Base-by-base conservation (phyloP, 64 coral and sea anemone species). In the Orbicella faveolata region DNA sequence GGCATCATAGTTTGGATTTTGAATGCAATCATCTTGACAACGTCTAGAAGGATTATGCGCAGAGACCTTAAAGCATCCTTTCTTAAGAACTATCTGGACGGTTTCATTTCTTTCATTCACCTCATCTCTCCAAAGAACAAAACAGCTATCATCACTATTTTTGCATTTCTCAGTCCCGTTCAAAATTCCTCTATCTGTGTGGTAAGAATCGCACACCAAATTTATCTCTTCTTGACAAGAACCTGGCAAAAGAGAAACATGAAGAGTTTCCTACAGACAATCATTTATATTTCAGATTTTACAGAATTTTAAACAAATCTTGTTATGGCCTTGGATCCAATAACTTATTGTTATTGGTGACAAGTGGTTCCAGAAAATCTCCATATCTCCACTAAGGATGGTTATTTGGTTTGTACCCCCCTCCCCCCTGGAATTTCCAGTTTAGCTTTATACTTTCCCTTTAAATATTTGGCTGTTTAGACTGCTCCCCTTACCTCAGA, bases 21-120 rank as follows among this genome's bases (percentile, higher is more conserved):
- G 92, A 52, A 96, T 84, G 51, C 95, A 96, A 13, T 96, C 78
- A 20, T 90, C 54, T 52, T 54, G 25, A 79, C 90, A 87, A 52
- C 78, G 13, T 14, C 34, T 2, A 26, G 20, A 21, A 21, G 30
- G 21, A 12, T 34, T 53, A 13, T 65, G 12, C 13, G n/a, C 62
- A 0, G 44, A 41, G 14, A 92, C 14, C 18, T 52, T 19, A 79
- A 92, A 92, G 65, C 90, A 92, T 6, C 84, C 90, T 92, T 87
- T 92, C 2, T 63, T 77, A 6, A 92, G 13, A 19, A 87, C 55
- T 20, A 23, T 74, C 1, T 23, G 52, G 25, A 61, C 7, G 21
- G 90, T 92, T 44, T 85, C 64, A 65, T 85, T 85, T 52, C 75
- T 52, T 17, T 73, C 41, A n/a, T 52, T 23, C 2, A 10, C 52